Conservation (phyloP, 2,113 vertebrate species). For the Hipposideros armiger region DNA sequence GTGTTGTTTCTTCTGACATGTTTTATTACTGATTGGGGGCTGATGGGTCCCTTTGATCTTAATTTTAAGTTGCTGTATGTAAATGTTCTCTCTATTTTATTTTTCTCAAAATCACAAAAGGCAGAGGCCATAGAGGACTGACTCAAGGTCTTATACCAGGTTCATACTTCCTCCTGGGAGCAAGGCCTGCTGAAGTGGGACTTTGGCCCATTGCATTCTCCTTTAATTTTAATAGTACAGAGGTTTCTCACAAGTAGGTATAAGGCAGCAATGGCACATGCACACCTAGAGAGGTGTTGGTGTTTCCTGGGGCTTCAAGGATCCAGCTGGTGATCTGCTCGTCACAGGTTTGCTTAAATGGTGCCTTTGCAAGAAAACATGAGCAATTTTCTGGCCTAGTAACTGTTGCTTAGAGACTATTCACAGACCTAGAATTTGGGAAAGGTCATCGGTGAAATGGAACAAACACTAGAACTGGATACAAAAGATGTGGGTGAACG, state of each 20-base stretch:
- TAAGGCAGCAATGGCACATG: accelerated
- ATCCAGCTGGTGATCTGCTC: neutral
- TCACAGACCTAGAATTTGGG: neutral
- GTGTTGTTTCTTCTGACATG: neutral
- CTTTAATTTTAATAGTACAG: neutral
- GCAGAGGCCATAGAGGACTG: neutral
- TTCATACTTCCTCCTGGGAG: neutral
- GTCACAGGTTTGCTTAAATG: neutral
- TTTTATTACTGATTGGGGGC: too few relatives aligned
- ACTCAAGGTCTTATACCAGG: accelerated
- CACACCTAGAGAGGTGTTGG: accelerated
- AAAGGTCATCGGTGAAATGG: neutral
- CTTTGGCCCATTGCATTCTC: accelerated
- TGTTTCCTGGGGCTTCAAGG: neutral
- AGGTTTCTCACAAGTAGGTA: neutral
- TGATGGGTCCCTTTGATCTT: neutral
- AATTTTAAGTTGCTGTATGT: neutral
- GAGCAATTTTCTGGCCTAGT: neutral
- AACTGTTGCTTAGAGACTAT: slow-evolving; percentile 43
- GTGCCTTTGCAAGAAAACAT: neutral
- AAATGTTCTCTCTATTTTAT: neutral
- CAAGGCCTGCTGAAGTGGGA: accelerated
- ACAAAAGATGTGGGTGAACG: neutral
- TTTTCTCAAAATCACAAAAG: neutral
- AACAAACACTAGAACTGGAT: neutral